Evolutionary conservation across 2,797 vertebrate genomes (phyloP).

Genomic region (Hapalemur alaotrensis): DNA sequence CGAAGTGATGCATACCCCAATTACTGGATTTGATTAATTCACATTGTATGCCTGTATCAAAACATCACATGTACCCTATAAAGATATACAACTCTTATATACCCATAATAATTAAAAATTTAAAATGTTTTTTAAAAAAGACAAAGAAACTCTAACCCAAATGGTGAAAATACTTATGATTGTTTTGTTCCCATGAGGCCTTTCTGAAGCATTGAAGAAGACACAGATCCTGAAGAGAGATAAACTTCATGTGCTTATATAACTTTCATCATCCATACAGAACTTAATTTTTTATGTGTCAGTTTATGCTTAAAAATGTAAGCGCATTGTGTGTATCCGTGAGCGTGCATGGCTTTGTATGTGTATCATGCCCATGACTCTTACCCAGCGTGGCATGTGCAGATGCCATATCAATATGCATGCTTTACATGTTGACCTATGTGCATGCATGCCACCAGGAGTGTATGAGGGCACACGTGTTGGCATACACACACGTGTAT

Average conservation of each 20-base stretch:
- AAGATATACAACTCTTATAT: neutral
- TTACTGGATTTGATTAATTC: neutral
- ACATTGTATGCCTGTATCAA: neutral
- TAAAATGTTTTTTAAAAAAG: neutral
- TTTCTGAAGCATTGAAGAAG: neutral
- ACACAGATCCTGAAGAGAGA: neutral
- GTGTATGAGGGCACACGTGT: neutral
- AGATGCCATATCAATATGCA: neutral
- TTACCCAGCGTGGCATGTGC: neutral
- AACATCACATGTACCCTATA: neutral
- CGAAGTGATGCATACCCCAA: neutral
- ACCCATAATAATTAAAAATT: neutral
- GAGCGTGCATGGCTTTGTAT: neutral
- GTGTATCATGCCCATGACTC: neutral
- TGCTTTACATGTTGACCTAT: neutral
- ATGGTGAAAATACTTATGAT: neutral
- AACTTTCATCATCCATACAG: neutral
- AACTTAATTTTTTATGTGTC: neutral
- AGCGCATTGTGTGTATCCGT: neutral
- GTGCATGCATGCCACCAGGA: neutral
- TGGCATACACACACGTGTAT: neutral
- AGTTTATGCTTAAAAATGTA: neutral
- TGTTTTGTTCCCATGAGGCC: neutral
- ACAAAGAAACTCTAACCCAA: neutral
- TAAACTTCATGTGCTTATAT: neutral